phyloP scores from a whole-genome alignment of 2,797 vertebrate species.

The Eospalax fontanierii region DNA sequence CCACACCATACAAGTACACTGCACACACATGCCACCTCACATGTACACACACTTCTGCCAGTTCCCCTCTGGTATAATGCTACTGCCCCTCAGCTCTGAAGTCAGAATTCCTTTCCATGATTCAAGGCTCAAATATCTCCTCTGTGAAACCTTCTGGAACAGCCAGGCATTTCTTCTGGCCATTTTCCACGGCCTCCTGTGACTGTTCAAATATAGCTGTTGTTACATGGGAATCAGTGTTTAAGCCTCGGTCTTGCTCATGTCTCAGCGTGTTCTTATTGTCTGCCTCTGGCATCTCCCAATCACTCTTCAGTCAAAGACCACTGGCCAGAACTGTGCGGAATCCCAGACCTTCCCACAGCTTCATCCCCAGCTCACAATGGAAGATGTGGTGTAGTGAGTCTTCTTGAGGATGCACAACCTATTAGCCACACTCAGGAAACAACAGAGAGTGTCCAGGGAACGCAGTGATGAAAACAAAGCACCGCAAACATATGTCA shows the following conservation, averaged over 20 bases:
- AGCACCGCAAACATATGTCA: neutral
- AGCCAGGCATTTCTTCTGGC: neutral
- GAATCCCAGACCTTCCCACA: neutral
- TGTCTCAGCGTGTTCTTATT: neutral
- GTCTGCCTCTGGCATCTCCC: neutral
- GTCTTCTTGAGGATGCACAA: neutral
- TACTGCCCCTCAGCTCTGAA: neutral
- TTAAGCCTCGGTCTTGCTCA: neutral
- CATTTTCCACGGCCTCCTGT: neutral
- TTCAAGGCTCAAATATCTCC: neutral
- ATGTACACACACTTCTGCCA: neutral
- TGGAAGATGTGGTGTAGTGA: neutral
- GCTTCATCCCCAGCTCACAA: neutral
- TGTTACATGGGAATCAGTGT: neutral
- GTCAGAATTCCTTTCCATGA: neutral
- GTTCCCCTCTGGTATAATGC: neutral
- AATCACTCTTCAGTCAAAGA: neutral
- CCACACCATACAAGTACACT: neutral
- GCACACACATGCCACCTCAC: neutral
- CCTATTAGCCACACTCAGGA: neutral
- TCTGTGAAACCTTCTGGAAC: neutral
- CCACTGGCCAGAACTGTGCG: neutral
- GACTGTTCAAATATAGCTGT: neutral
- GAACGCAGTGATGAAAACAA: neutral
- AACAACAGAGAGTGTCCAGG: neutral